Percentiles rank a stretch among this genome's conserved stretches.
phyloP scores from a whole-genome alignment of 2,113 vertebrate species.

The Aythya baeri region DNA sequence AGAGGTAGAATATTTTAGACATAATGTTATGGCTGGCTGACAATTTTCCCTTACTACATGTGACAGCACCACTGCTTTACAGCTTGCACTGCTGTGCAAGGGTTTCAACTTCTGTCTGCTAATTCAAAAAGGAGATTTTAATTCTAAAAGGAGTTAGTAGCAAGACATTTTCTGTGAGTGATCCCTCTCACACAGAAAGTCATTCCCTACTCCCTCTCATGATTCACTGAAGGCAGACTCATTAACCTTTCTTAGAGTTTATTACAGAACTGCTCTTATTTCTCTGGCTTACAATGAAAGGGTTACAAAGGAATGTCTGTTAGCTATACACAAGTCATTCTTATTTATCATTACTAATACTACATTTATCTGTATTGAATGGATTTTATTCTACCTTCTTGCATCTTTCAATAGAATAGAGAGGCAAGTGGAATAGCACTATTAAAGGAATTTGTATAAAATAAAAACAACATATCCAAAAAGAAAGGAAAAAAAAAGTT shows the following conservation, averaged over 20 bases:
- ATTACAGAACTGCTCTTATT: conserved; percentile 30
- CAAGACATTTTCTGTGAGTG: conserved; percentile 5
- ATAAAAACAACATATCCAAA: not conserved
- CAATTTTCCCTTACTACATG: not conserved
- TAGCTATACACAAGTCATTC: not conserved
- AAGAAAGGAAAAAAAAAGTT: not conserved
- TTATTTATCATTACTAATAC: not conserved
- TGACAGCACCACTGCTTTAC: not conserved
- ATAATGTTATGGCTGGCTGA: not conserved
- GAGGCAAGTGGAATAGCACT: not conserved
- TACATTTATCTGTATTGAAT: not conserved
- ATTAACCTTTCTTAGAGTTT: conserved; percentile 38
- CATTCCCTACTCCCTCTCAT: not conserved
- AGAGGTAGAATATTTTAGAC: conserved; percentile 28
- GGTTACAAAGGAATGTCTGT: not conserved
- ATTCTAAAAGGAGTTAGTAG: not conserved
- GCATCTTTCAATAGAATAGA: not conserved
- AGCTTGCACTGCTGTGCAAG: not conserved
- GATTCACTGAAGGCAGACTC: conserved; percentile 13
- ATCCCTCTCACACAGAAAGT: conserved; percentile 17
- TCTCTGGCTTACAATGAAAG: conserved; percentile 42
- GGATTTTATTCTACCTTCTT: not conserved
- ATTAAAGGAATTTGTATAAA: not conserved
- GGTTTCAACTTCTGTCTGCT: not conserved
- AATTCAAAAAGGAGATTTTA: conserved; percentile 9